Percentiles rank a stretch among this genome's conserved stretches.
Evolutionary conservation across 2,797 vertebrate genomes (phyloP).

Genomic region (Scolopax bukidnonensis): DNA sequence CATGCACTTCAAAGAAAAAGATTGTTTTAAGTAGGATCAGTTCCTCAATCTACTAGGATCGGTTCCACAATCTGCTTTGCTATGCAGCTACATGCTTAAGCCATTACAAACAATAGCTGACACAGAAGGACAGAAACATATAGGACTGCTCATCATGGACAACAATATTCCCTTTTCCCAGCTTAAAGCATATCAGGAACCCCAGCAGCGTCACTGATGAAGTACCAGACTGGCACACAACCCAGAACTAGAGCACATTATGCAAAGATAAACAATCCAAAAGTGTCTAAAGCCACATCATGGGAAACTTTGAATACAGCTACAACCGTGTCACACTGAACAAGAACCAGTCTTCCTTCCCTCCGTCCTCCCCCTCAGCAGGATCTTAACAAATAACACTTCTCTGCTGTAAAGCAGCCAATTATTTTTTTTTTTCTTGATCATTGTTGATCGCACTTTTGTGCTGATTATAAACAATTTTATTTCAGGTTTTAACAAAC

Average conservation of each 20-base stretch:
- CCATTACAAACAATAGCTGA: neutral
- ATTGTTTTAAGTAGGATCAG: neutral
- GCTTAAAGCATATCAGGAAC: neutral
- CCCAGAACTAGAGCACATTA: neutral
- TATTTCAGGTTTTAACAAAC: neutral
- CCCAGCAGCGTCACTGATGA: neutral
- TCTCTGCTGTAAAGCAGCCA: neutral
- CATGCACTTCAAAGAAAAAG: neutral
- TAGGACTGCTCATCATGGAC: neutral
- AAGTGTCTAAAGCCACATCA: neutral
- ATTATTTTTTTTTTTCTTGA: neutral
- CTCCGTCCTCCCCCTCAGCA: neutral
- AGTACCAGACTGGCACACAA: neutral
- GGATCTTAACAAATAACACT: neutral
- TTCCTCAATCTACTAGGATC: neutral
- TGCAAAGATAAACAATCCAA: neutral
- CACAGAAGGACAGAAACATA: neutral
- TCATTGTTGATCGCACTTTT: fast-evolving
- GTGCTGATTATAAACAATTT: neutral
- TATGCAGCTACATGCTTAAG: neutral
- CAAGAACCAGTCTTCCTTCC: neutral
- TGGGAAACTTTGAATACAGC: neutral
- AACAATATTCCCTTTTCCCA: neutral
- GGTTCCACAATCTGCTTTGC: neutral
- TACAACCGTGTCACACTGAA: neutral